Conservation (phyloP, 2,113 vertebrate species). For the Nansenia antarctica region DNA sequence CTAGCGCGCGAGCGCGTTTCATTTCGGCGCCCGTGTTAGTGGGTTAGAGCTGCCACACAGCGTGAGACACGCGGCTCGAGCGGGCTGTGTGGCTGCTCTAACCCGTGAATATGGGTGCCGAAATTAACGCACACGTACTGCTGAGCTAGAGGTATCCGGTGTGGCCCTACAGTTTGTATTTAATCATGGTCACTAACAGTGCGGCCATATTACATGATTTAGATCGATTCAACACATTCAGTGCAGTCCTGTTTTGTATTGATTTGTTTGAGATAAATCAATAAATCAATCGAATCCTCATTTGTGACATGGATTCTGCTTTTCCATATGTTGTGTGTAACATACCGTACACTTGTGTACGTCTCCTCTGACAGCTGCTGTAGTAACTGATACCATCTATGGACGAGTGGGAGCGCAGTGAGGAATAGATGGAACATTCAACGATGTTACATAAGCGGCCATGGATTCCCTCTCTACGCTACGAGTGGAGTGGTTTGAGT, state of each 20-base stretch:
- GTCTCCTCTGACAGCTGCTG: constrained; percentile 17
- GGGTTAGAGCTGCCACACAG: no score
- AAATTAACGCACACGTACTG: no score
- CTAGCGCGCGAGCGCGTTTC: no score
- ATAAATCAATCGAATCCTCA: constrained; percentile 25
- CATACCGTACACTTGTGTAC: no score
- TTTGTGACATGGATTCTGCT: neutral
- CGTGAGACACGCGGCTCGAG: no score
- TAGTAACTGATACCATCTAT: neutral
- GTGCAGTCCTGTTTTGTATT: constrained; percentile 12
- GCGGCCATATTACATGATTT: no score
- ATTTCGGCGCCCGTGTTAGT: no score
- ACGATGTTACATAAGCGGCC: constrained; percentile 43
- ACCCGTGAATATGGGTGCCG: no score
- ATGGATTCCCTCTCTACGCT: constrained; percentile 15
- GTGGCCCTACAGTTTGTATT: no score
- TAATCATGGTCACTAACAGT: no score
- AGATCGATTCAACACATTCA: neutral
- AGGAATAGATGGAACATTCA: constrained; percentile 12
- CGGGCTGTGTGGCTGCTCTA: no score
- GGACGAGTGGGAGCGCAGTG: constrained; percentile 17
- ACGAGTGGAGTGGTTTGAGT: constrained; percentile 15
- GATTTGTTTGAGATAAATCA: constrained; percentile 15
- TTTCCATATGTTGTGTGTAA: neutral
- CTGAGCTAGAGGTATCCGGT: no score